Evolutionary conservation across 1,140 invertebrate species (phyloP).

Genomic region (Drosophila oshimai): DNA sequence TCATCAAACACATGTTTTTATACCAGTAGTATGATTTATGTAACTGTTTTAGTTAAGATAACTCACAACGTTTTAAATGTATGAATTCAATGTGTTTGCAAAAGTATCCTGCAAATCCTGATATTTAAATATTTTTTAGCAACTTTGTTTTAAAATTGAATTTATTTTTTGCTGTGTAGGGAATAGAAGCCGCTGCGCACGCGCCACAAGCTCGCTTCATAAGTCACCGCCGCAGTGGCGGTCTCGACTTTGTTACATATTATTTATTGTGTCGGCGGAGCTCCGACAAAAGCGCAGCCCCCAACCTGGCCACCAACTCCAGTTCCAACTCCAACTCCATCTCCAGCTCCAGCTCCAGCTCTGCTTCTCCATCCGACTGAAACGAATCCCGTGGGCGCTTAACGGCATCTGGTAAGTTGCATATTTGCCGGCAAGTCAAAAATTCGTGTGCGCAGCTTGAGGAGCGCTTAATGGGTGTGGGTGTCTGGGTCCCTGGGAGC

Average conservation of each 20-base stretch:
- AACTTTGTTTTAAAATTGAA: background rate
- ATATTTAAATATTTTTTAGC: too few relatives aligned
- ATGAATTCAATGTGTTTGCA: too few relatives aligned
- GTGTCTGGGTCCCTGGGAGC: constrained; percentile 39
- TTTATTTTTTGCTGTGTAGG: background rate
- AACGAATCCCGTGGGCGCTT: constrained; percentile 61
- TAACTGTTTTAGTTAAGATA: too few relatives aligned
- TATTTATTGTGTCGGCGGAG: constrained; percentile 67
- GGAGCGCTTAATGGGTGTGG: constrained; percentile 54
- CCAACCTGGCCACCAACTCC: background rate
- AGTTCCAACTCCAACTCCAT: background rate
- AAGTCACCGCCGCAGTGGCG: constrained; percentile 55
- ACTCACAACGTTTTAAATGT: too few relatives aligned
- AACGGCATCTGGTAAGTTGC: constrained; percentile 64
- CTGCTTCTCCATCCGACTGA: constrained; percentile 12
- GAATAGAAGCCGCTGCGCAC: constrained; percentile 49
- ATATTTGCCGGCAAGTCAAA: constrained; percentile 66
- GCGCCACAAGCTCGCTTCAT: constrained; percentile 66
- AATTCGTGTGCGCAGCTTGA: constrained; percentile 54
- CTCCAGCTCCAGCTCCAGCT: background rate
- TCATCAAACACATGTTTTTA: too few relatives aligned
- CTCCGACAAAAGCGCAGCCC: background rate
- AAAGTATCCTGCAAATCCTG: too few relatives aligned
- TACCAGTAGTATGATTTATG: too few relatives aligned
- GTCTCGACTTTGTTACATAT: constrained; percentile 78